Percentiles rank a stretch among this genome's conserved stretches.
Conservation (phyloP, 1,140 invertebrate species). For the Trichonephila inaurata region DNA sequence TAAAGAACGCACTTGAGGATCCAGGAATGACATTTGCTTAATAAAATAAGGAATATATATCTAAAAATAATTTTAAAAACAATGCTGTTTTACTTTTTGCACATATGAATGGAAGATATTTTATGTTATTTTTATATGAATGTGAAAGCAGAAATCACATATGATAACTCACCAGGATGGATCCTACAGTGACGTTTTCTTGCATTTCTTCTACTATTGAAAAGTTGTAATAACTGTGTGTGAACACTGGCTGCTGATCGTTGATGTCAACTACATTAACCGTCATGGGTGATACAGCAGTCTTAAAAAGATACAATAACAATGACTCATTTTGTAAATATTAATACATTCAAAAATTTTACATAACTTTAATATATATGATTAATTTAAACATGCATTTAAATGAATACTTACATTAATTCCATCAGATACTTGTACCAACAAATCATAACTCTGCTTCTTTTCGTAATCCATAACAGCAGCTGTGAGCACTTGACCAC, state of each 20-base stretch:
- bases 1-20: too few species aligned
- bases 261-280: constrained; percentile 82
- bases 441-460: constrained; percentile 78
- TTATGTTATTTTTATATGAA: too few species aligned
- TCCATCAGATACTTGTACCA: constrained; percentile 79
- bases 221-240: constrained; percentile 80
- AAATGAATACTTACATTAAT: constrained; percentile 78
- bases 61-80: too few species aligned
- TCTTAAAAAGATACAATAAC: constrained; percentile 66
- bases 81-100: too few species aligned
- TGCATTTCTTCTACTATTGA: constrained; percentile 79
- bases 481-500: constrained; percentile 78
- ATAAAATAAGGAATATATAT: too few species aligned
- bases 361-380: not conserved
- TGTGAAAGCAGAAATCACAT: not conserved
- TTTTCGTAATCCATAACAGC: constrained; percentile 79
- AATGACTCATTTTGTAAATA: not conserved
- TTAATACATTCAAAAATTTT: not conserved
- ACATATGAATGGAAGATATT: too few species aligned
- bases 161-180: constrained; percentile 64
- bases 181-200: constrained; percentile 78
- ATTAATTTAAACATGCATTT: not conserved
- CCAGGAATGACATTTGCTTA: too few species aligned
- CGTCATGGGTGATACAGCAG: constrained; percentile 79
- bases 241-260: constrained; percentile 81